Percentiles rank a stretch among this genome's conserved stretches.
phyloP scores from a whole-genome alignment of 2,113 vertebrate genomes.

The Eulacestoma nigropectus region DNA sequence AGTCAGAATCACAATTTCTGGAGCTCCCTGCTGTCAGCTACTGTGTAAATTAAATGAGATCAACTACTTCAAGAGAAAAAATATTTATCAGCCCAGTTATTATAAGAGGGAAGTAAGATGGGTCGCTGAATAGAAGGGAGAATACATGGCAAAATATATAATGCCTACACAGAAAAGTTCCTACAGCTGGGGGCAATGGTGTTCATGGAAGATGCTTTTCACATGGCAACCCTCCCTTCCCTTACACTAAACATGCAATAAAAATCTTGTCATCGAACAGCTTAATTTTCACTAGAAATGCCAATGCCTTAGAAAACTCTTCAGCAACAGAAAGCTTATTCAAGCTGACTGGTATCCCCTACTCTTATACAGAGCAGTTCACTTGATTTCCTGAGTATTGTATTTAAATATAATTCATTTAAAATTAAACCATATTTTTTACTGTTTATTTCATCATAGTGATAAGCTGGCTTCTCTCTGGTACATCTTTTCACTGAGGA shows the following conservation, averaged over 20 bases:
- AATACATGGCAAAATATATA: neutral
- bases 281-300: neutral
- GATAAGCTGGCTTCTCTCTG: neutral
- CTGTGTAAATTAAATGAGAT: neutral
- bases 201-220: neutral
- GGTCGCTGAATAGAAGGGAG: neutral
- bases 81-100: neutral
- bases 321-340: neutral
- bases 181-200: neutral
- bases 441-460: neutral
- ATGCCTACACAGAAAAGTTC: neutral
- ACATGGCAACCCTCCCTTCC: neutral
- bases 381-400: neutral
- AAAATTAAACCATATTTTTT: neutral
- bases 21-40: neutral
- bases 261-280: neutral
- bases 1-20: neutral
- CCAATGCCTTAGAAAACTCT: neutral
- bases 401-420: neutral
- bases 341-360: neutral
- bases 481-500: neutral
- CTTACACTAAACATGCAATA: neutral
- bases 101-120: neutral
- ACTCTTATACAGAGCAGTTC: neutral
- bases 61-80: neutral